Evolutionary conservation across 2,113 vertebrate species (phyloP), one percentile per base, ranked within the genome.

Genomic region (Empidonax traillii): DNA sequence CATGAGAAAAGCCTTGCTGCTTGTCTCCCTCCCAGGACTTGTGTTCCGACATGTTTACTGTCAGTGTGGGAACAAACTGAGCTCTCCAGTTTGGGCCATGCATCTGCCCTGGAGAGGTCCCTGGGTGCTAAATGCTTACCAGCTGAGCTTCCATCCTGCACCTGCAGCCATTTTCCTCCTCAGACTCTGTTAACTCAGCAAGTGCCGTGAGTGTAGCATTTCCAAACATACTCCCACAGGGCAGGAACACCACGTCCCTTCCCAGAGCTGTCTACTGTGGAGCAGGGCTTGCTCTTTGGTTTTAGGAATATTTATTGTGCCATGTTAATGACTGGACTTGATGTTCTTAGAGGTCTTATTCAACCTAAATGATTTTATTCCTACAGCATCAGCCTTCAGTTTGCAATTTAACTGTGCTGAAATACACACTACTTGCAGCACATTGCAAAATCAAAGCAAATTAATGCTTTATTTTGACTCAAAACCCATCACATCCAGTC

Each of bases 1-100:
- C 69, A 93, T 77, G 90, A 96, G 87, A 90, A 96, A 90, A 94
- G 55, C 68, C 35, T 81, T 31, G 59, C 61, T 95, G 61, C 28
- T 87, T 7, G 2, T 63, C 75, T 94, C 43, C 55, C 72, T 94
- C 52, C 71, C 65, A 83, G 67, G 21, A 63, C 68, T 56, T 87
- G 31, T 63, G 56, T 78, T 90, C 61, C 52, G 72, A 74, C 79
- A 37, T 3, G 74, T 59, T 83, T 61, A 33, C 80, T 94, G 66
- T 43, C 9, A 3, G 30, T 91, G 85, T 93, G 91, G 61, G 92
- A 96, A 93, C 81, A 75, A 79, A 58, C 30, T 6, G 23, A 67
- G 75, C 41, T 83, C 80, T 91, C 62, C 33, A 35, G 27, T 61
- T 81, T 41, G 10, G 43, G 67, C 69, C 4, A 1, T 9, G 17